These are phyloP conservation scores for Lysiphlebus fabarum DNA, from an alignment of 1,140 invertebrate species.

Conservation along the genomic window DNA sequence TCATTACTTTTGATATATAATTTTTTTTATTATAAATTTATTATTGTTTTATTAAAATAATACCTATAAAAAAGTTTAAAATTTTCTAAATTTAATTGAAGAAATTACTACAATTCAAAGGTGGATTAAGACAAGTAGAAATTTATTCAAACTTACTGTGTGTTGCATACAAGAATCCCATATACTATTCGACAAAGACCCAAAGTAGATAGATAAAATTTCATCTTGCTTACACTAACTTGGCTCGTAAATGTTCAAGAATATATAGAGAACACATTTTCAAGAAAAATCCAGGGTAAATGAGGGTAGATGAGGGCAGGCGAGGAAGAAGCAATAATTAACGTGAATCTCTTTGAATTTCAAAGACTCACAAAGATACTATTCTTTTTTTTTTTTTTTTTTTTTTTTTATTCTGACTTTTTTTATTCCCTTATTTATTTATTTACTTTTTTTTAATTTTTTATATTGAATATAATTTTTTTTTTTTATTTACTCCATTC, in stretches of 20 bases:
- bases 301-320: neutral
- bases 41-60: too few relatives aligned
- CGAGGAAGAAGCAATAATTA: slow-evolving; percentile 19
- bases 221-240: too few relatives aligned
- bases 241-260: neutral
- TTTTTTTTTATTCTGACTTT: neutral
- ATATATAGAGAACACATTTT: neutral
- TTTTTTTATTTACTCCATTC: neutral
- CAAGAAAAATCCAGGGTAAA: neutral
- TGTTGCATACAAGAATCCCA: neutral
- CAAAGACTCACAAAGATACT: slow-evolving; percentile 13
- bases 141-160: slow-evolving; percentile 12
- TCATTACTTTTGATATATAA: too few relatives aligned
- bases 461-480: neutral
- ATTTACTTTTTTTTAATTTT: neutral
- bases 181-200: too few relatives aligned
- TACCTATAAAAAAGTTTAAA: too few relatives aligned
- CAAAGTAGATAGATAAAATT: neutral
- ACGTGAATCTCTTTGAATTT: slow-evolving; percentile 19
- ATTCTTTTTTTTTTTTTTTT: neutral
- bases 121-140: slow-evolving; percentile 8
- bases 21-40: too few relatives aligned
- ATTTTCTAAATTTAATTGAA: slow-evolving; percentile 13
- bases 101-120: slow-evolving; percentile 20
- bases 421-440: slow-evolving; percentile 2